Evolutionary conservation across 2,113 vertebrate genomes (phyloP).

Genomic region (Tapirus terrestris): DNA sequence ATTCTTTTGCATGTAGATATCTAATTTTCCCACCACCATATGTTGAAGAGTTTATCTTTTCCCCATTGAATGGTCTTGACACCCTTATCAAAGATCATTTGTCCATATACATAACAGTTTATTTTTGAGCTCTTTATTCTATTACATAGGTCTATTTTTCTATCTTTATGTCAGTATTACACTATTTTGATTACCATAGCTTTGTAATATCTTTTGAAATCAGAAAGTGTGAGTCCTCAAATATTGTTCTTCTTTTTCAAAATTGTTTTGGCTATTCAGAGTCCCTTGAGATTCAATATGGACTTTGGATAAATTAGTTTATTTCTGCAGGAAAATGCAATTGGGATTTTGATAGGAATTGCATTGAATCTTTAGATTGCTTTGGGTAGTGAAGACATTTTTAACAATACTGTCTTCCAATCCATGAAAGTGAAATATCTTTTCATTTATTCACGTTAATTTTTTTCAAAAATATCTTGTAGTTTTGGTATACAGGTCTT

Average conservation of each 20-base stretch:
- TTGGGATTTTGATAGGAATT: not conserved
- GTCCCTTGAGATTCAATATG: not conserved
- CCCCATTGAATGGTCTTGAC: not conserved
- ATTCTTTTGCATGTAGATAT: not conserved
- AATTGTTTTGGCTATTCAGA: not conserved
- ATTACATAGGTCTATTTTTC: not conserved
- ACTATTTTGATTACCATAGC: not conserved
- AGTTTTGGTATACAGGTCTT: not conserved
- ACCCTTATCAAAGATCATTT: not conserved
- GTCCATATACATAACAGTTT: not conserved
- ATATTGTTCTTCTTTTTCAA: not conserved
- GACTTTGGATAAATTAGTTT: not conserved
- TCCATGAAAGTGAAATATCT: not conserved
- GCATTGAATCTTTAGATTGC: not conserved
- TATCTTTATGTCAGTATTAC: not conserved
- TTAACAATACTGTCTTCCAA: not conserved
- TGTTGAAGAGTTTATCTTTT: not conserved
- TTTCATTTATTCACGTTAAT: not conserved
- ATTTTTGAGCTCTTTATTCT: not conserved
- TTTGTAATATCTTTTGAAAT: not conserved
- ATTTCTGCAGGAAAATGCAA: not conserved
- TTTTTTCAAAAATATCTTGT: not conserved
- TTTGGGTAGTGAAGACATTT: not conserved
- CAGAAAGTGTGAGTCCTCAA: not conserved
- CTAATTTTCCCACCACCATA: not conserved